phyloP scores from a whole-genome alignment of 2,113 vertebrate genomes.

The Carlito syrichta region DNA sequence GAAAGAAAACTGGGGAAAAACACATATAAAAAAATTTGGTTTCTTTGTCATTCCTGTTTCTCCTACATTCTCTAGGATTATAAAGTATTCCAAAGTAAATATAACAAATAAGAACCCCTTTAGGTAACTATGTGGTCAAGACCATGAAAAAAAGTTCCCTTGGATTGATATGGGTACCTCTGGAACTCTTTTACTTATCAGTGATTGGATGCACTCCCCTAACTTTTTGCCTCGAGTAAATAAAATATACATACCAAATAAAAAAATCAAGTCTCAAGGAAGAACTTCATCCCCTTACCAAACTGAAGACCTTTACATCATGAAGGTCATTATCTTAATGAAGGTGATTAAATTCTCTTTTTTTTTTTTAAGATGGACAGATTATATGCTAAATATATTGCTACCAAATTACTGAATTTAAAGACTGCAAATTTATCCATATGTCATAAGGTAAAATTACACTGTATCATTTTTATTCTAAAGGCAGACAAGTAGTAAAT shows the following conservation, averaged over 20 bases:
- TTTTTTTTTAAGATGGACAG: background rate
- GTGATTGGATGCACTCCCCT: background rate
- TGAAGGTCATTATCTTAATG: background rate
- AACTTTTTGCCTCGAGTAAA: background rate
- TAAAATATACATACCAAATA: background rate
- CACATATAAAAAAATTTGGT: background rate
- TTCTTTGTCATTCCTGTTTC: background rate
- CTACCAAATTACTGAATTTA: background rate
- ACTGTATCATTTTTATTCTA: background rate
- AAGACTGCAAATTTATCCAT: constrained; percentile 9
- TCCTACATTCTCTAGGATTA: background rate
- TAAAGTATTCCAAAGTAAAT: constrained; percentile 7
- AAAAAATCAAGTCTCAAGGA: background rate
- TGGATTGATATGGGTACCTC: background rate
- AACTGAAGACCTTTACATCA: background rate
- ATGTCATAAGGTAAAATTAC: background rate
- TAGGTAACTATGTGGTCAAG: background rate
- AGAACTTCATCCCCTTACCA: background rate
- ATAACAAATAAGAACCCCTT: background rate
- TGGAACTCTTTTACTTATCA: background rate
- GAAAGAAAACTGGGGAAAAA: background rate
- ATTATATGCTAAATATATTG: background rate
- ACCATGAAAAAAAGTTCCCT: background rate
- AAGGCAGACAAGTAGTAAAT: background rate
- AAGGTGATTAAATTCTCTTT: background rate